phyloP scores from a whole-genome alignment of 1,140 invertebrate genomes.

The Triops cancriformis region DNA sequence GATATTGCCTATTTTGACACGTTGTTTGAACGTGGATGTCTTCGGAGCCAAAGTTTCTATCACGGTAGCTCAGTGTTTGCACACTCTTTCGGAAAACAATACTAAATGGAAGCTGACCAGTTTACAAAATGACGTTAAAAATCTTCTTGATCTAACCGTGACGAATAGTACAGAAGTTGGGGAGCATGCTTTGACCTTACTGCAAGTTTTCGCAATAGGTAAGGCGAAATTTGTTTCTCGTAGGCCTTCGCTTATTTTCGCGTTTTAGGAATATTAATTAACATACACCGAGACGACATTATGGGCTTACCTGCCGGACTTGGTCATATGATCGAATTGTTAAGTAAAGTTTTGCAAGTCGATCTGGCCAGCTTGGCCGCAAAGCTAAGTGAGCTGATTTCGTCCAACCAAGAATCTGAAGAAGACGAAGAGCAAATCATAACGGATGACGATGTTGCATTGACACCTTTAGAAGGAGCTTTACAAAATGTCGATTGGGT shows the following conservation, averaged over 20 bases:
- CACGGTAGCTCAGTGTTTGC: constrained; percentile 53
- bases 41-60: constrained; percentile 52
- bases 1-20: constrained; percentile 52
- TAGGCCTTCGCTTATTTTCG: not conserved
- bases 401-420: constrained; percentile 7
- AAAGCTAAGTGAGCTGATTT: not conserved
- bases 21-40: constrained; percentile 49
- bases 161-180: not conserved
- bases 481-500: constrained; percentile 37
- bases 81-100: constrained; percentile 55
- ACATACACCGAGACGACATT: not conserved
- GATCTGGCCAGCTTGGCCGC: not conserved
- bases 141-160: not conserved
- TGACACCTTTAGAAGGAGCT: constrained; percentile 19
- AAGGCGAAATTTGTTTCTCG: not conserved
- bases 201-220: not conserved
- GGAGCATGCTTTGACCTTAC: not conserved
- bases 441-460: constrained; percentile 19
- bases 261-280: not conserved
- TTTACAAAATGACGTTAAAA: not conserved
- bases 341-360: not conserved
- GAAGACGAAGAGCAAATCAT: constrained; percentile 12
- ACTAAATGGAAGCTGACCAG: not conserved
- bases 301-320: not conserved
- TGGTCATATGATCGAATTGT: not conserved